Evolutionary conservation across 2,113 vertebrate genomes (phyloP), one percentile per base, ranked within the genome.

Genomic region (Tragelaphus scriptus): DNA sequence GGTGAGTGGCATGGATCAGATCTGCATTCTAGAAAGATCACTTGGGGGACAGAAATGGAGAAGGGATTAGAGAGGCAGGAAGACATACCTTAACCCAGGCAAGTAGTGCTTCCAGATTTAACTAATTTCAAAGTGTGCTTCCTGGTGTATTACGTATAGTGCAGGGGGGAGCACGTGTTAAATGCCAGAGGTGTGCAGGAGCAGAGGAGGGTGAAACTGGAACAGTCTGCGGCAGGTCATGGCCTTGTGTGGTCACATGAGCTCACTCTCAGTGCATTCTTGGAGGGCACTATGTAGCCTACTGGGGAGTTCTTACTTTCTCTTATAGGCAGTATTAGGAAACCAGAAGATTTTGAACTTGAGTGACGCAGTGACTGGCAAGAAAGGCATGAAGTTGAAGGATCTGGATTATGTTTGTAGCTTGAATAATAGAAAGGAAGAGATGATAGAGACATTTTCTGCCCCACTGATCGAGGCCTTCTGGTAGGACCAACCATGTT

Each of bases 121-220:
- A 30, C 61, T 91, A 55, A 61, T 96, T 91, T 53, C 71, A 71
- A 80, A 96, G 58, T 68, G 8, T 91, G 47, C 32, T 96, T 95
- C 59, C 49, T 92, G 47, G 17, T 88, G 12, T 85, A 17, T 88
- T 89, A 58, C 5, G 30, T 19, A 51, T 51, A 68, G 25, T 82
- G 53, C 17, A 51, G 30, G 23, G 30, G 16, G 30, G 16, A 79
- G 14, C 47, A 40, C 63, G 2, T 84, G 55, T 85, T 93, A 65
- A 65, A 23, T 88, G n/a, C 30, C 63, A 59, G 61, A 94, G n/a
- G 59, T 82, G 30, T 80, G 13, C 36, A 23, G 30, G 68, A 61
- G 23, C n/a, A 84, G 59, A 94, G 61, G 59, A 77, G 91, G 16
- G 23, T 94, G 91, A 91, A 88, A 47, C 28, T 75, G 53, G 53